A percentile compares a stretch with the other conserved stretches of the same genome.
These are phyloP conservation scores for Xerus inauris DNA, from an alignment of 2,113 vertebrate genomes.

Conservation along the genomic window DNA sequence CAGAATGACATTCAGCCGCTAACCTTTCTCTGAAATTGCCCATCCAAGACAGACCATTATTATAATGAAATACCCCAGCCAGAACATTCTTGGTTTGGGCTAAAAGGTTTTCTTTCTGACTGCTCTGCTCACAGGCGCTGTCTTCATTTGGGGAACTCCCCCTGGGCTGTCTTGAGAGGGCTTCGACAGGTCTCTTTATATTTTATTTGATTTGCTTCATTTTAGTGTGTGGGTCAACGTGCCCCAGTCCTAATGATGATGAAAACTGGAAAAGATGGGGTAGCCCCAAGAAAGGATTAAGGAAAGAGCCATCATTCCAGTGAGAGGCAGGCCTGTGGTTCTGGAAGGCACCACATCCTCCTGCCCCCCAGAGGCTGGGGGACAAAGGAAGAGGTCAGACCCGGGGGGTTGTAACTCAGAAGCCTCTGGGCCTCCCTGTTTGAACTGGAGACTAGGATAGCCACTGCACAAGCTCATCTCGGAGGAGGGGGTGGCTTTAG, in stretches of 20 bases:
- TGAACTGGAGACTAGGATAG: background rate
- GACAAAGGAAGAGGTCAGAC: background rate
- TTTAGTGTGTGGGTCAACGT: background rate
- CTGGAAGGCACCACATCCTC: background rate
- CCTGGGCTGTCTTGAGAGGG: conserved; percentile 14
- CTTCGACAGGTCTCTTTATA: conserved; percentile 25
- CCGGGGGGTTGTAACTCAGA: background rate
- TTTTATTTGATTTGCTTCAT: conserved; percentile 10
- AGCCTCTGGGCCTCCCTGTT: background rate
- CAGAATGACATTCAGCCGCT: background rate
- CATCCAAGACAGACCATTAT: conserved; percentile 66
- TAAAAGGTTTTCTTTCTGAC: conserved; percentile 65
- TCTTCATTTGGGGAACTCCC: background rate
- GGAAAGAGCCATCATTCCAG: background rate
- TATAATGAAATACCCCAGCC: conserved; percentile 72
- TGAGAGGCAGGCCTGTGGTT: background rate
- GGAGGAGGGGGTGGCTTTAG: background rate
- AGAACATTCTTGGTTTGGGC: conserved; percentile 27
- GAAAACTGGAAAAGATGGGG: conserved; percentile 57
- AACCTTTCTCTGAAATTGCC: conserved; percentile 73
- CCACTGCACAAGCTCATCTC: background rate
- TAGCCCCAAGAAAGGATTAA: conserved; percentile 56
- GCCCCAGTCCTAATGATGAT: conserved; percentile 48
- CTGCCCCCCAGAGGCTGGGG: background rate
- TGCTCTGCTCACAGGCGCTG: background rate